Evolutionary conservation across 2,888 invertebrate genomes (phyloP), one percentile per base, ranked within the genome.

Genomic region (Metalampra italica): DNA sequence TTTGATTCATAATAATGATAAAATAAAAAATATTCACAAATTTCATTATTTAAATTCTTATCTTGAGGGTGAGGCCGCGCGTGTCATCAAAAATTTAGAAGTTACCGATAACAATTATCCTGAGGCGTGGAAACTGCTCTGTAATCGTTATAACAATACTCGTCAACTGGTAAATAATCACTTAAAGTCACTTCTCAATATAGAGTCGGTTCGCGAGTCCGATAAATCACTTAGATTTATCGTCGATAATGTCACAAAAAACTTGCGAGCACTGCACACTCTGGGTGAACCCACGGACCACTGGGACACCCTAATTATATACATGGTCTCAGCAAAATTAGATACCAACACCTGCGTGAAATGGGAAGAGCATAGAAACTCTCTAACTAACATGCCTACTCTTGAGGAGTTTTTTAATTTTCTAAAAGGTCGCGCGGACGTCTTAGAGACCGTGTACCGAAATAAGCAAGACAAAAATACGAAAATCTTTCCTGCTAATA

Each of bases 211-310:
- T 7, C 52, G 57, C 0, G 63, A 65, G n/a, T 53, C 62, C 1
- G 61, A 56, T 7, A 57, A 47, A 22, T 51, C 49, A 4, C 37
- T 65, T 9, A 12, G 62, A 7, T 60, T 50, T 43, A 15, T 65
- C 9, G 51, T 58, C 8, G 62, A 65, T 45, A 64, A 64, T 22
- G 50, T 64, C 0, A 59, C 55, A 7, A 64, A 64, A 43, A 59
- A 61, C 32, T 43, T 59, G 9, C 49, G 59, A 3, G 58, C 58
- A 7, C 36, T 60, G 3, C 15, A 14, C 3, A 53, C 49, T 0
- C 49, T 58, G 8, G 62, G 57, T n/a, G 29, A 39, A 29, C 52
- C 52, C 3, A 56, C 55, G 0, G 50, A 53, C 1, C 34, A 47
- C 14, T 59, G 59, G 56, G 57, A 57, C 41, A 22, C 45, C 1